Base-by-base conservation (phyloP, 2,888 invertebrate genomes). In the Drosophila anceps region DNA sequence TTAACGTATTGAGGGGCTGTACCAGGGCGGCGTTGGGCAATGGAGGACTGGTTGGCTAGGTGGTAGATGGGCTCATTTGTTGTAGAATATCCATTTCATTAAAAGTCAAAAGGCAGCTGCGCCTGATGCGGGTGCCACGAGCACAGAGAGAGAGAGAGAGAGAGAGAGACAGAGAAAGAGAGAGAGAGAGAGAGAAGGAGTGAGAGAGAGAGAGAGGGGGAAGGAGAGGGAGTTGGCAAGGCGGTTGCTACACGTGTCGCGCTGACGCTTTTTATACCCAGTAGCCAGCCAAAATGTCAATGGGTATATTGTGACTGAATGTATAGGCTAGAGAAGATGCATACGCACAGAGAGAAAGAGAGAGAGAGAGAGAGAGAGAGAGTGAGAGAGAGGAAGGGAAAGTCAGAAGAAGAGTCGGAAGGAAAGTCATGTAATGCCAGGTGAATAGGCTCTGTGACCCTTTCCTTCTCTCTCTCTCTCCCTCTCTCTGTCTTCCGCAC, bases 31-130 rank as follows among this genome's bases (percentile, higher is more conserved):
- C 13, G 15, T 10, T 24, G 43, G 43, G 43, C 6, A 13, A 6
- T 12, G 39, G 1, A 18, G 15, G 10, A 4, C 18, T 2, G 2
- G 58, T 6, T 44, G 60, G 24, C 18, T 27, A 10, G 13, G 29
- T 37, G 39, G 53, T 48, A 51, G 13, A 35, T 62, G 66, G 60
- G 60, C 64, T 77, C 58, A 70, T 51, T 70, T 69, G 76, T 65
- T 60, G 57, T 79, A 62, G 68, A 68, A 81, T 86, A 90, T 90
- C 90, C 84, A 88, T 84, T 84, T 84, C 84, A 84, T 90, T 88
- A 90, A 90, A 88, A 84, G 84, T 90, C 84, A 84, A 84, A 84
- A 90, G 83, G 76, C 78, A 50, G 46, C 68, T 68, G 81, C 54
- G 81, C 60, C 50, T 35, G 65, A 76, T 85, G 73, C 67, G 51